These are phyloP conservation scores for Arrhopalites spinosus DNA, from an alignment of 2,888 invertebrate species.

Conservation along the genomic window DNA sequence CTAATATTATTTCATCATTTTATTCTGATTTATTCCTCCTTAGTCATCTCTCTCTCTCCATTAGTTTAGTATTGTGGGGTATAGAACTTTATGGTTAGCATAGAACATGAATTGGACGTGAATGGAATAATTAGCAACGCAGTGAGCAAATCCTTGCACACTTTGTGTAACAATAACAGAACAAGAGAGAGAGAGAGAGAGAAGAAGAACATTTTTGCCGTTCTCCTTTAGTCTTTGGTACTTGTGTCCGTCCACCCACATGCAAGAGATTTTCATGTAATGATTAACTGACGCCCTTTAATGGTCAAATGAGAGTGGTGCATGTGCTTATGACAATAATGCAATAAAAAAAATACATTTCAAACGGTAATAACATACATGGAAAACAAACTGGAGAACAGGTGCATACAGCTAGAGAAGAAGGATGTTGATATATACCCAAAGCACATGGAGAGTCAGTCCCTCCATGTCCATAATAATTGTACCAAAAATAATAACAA, in stretches of 20 bases:
- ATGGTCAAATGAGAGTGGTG: constrained; percentile 26
- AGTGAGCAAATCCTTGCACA: constrained; percentile 25
- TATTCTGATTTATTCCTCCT: constrained; percentile 25
- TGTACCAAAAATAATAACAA: no score
- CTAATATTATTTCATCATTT: constrained; percentile 26
- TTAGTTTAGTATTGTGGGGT: no score
- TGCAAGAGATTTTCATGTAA: neutral
- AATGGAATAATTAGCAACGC: constrained; percentile 30
- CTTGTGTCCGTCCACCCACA: neutral
- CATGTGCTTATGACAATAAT: neutral
- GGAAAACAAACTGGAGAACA: no score
- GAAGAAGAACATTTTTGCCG: constrained; percentile 7
- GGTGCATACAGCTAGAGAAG: no score
- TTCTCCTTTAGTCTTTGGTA: constrained; percentile 5
- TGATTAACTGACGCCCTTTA: constrained; percentile 19
- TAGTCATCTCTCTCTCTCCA: neutral
- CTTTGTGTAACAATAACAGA: constrained; percentile 3
- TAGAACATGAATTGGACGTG: no score
- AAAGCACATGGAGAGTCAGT: no score
- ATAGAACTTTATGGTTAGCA: no score
- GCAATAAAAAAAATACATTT: no score
- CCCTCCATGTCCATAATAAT: no score
- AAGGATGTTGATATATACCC: no score
- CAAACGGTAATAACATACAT: no score
- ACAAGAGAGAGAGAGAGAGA: neutral